These are phyloP conservation scores for Drosophila novamexicana DNA, from an alignment of 1,140 invertebrate genomes.

Conservation along the genomic window DNA sequence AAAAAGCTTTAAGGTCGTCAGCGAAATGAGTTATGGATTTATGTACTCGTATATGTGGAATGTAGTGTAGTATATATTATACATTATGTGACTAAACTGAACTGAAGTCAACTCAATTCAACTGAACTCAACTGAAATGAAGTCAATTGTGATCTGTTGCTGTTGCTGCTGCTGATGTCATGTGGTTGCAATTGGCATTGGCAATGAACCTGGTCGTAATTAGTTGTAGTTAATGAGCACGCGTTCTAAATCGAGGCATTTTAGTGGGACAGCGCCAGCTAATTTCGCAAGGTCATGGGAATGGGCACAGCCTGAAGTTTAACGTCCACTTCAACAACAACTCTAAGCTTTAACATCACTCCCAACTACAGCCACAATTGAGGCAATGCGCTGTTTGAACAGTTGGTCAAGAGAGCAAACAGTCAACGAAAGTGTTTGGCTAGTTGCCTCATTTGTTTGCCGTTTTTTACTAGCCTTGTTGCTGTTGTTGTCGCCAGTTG, in stretches of 20 bases:
- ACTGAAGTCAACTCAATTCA: not conserved
- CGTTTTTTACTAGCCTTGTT: not conserved
- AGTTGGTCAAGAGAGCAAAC: constrained; percentile 70
- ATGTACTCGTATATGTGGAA: constrained; percentile 14
- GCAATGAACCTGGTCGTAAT: constrained; percentile 71
- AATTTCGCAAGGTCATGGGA: constrained; percentile 70
- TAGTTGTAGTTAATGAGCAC: constrained; percentile 65
- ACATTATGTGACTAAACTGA: constrained; percentile 6
- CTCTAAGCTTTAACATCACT: constrained; percentile 4
- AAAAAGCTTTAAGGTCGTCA: constrained; percentile 21
- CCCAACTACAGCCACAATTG: constrained; percentile 24
- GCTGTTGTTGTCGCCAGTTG: not conserved
- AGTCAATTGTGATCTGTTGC: constrained; percentile 5
- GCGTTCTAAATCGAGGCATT: constrained; percentile 48
- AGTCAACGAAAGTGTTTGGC: constrained; percentile 73
- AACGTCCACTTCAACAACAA: constrained; percentile 3
- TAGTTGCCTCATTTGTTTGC: constrained; percentile 43
- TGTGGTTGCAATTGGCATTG: constrained; percentile 74
- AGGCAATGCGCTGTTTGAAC: constrained; percentile 48
- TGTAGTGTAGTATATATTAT: not conserved
- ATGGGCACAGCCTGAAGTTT: constrained; percentile 38
- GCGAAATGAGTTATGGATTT: constrained; percentile 32
- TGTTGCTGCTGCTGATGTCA: constrained; percentile 59
- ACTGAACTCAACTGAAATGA: constrained; percentile 6
- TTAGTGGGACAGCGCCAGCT: constrained; percentile 26